phyloP scores from a whole-genome alignment of 2,797 vertebrate genomes.

The Thamnophis elegans region DNA sequence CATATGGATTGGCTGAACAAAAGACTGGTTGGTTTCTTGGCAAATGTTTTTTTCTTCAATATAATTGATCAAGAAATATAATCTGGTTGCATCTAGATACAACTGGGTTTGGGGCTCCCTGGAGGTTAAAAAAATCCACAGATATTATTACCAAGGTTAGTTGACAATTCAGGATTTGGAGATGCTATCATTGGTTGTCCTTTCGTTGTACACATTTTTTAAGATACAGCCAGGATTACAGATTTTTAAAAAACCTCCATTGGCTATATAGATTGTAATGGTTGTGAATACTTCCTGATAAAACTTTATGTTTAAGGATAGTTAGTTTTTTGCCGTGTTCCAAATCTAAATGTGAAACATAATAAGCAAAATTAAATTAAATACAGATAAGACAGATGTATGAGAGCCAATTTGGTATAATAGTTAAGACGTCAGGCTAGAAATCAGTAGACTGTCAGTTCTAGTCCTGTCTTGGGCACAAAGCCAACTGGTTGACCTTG shows the following conservation, averaged over 20 bases:
- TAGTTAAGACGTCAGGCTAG: background rate
- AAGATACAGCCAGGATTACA: background rate
- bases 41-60: background rate
- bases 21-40: slow-evolving; percentile 82
- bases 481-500: background rate
- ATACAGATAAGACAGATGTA: background rate
- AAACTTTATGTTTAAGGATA: background rate
- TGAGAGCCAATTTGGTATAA: background rate
- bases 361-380: background rate
- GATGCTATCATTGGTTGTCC: background rate
- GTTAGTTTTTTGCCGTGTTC: background rate
- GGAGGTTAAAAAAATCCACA: background rate
- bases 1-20: slow-evolving; percentile 98
- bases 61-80: background rate
- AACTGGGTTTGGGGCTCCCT: background rate
- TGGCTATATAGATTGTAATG: background rate
- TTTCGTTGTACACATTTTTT: background rate
- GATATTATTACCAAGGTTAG: background rate
- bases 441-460: background rate
- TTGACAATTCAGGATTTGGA: background rate
- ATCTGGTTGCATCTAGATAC: background rate
- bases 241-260: background rate
- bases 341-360: background rate
- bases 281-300: background rate
- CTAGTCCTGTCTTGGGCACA: background rate